Percentiles rank a stretch among this genome's conserved stretches.
Conservation (phyloP, 2,113 vertebrate species). For the Kryptolebias marmoratus region DNA sequence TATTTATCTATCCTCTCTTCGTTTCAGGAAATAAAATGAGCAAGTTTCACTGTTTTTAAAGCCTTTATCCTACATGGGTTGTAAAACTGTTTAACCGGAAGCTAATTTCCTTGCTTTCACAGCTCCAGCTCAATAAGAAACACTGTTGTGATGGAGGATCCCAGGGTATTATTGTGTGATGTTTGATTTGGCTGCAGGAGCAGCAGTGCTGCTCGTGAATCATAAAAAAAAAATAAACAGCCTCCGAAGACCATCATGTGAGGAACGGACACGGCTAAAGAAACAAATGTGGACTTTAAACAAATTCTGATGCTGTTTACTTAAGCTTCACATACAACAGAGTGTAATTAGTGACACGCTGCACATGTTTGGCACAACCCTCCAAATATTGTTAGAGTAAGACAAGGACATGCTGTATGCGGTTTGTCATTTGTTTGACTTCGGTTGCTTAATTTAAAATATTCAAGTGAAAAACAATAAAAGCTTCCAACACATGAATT, state of each 20-base stretch:
- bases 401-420: constrained; percentile 32
- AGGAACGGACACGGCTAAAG: constrained; percentile 61
- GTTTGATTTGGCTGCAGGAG: constrained; percentile 69
- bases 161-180: constrained; percentile 68
- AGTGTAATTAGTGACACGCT: constrained; percentile 55
- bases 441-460: constrained; percentile 21
- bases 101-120: constrained; percentile 60
- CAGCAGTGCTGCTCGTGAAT: constrained; percentile 47
- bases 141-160: constrained; percentile 61
- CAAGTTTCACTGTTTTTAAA: too few species aligned
- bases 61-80: neutral
- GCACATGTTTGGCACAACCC: constrained; percentile 45
- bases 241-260: constrained; percentile 51
- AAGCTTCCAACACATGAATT: neutral
- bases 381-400: constrained; percentile 60
- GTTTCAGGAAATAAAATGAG: neutral
- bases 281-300: constrained; percentile 69
- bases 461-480: neutral
- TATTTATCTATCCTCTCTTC: constrained; percentile 2
- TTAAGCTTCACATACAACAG: constrained; percentile 54
- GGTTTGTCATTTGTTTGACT: constrained; percentile 20
- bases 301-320: constrained; percentile 65
- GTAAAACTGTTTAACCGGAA: constrained; percentile 50
- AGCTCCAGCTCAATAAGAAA: constrained; percentile 46
- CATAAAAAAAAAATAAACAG: constrained; percentile 52